phyloP scores from a whole-genome alignment of 2,113 vertebrate species.

The Melanotaenia duboulayi region DNA sequence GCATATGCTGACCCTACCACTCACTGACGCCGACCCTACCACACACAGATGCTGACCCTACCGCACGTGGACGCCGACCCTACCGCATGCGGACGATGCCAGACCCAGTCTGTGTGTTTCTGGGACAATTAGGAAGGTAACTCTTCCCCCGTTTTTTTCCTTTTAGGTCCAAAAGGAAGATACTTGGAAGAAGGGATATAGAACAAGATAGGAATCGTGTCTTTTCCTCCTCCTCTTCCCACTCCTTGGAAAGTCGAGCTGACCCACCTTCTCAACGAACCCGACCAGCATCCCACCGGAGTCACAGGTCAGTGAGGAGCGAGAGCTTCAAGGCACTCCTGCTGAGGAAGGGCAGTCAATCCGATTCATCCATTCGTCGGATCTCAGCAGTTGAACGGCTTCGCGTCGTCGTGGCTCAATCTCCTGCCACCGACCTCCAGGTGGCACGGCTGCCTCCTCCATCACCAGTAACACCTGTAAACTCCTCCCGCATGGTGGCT shows the following conservation, averaged over 20 bases:
- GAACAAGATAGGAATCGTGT: constrained; percentile 78
- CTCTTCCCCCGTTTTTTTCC: constrained; percentile 7
- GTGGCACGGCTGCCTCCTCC: constrained; percentile 59
- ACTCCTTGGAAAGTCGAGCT: constrained; percentile 80
- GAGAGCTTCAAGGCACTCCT: constrained; percentile 94
- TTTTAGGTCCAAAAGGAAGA: constrained; percentile 94
- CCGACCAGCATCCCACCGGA: constrained; percentile 74
- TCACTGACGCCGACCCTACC: too few species aligned
- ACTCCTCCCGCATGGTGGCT: background rate
- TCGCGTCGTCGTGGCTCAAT: constrained; percentile 53
- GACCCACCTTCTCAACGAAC: constrained; percentile 74
- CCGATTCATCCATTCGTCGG: constrained; percentile 84
- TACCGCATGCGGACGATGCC: too few species aligned
- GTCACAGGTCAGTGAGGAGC: constrained; percentile 80
- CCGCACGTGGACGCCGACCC: too few species aligned
- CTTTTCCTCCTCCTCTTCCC: constrained; percentile 80
- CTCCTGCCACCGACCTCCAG: constrained; percentile 74
- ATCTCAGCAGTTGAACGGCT: constrained; percentile 92
- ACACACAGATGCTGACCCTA: too few species aligned
- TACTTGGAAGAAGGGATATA: constrained; percentile 90
- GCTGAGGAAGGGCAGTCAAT: constrained; percentile 90
- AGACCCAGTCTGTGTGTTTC: too few species aligned
- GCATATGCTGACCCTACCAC: too few species aligned
- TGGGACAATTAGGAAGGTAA: too few species aligned
- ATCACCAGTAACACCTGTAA: background rate